These are phyloP conservation scores for Stictonetta naevosa DNA, from an alignment of 2,113 vertebrate species.

Conservation along the genomic window DNA sequence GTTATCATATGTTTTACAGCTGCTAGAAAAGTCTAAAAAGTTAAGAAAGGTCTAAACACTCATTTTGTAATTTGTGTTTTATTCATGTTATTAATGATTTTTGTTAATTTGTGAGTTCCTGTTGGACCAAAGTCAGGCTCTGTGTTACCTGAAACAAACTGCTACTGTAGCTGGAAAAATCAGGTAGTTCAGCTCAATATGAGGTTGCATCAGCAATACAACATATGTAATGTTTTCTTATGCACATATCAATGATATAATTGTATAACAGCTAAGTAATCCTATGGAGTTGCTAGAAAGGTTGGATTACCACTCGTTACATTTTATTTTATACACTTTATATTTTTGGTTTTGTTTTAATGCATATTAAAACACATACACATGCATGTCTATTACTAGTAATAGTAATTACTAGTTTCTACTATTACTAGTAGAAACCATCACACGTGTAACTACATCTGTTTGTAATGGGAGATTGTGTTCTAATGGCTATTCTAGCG, in stretches of 20 bases:
- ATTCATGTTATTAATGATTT: background rate
- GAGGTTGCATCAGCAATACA: background rate
- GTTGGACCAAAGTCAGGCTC: background rate
- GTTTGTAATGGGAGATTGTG: background rate
- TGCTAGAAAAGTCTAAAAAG: background rate
- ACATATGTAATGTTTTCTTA: background rate
- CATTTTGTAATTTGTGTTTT: background rate
- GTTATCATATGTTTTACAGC: background rate
- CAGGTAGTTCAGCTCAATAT: background rate
- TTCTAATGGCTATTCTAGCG: background rate
- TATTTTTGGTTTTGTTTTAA: background rate
- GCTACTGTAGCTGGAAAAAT: background rate
- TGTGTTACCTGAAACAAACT: background rate
- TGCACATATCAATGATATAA: background rate
- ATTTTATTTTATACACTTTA: background rate
- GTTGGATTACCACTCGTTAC: background rate
- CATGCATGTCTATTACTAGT: background rate
- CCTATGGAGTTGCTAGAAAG: rapidly evolving
- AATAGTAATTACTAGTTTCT: too few species aligned
- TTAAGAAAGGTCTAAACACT: background rate
- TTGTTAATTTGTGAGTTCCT: background rate
- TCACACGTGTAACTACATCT: background rate
- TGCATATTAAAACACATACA: background rate
- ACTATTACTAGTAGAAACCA: background rate
- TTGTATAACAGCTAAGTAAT: background rate